Evolutionary conservation across 2,113 vertebrate species (phyloP).

Genomic region (Rhizomys pruinosus): DNA sequence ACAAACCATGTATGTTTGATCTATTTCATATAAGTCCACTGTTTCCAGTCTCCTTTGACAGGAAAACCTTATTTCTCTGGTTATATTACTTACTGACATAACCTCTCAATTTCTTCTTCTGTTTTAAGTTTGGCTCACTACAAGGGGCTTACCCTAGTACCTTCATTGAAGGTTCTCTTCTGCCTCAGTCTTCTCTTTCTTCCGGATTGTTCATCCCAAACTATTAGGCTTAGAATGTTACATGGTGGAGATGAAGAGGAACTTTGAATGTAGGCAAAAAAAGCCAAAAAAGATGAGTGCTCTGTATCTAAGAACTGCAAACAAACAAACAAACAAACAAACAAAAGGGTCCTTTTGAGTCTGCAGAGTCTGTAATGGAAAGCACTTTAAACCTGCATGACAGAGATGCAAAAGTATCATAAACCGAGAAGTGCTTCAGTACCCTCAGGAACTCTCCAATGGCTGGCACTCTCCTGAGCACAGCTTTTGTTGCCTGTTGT

Average conservation of each 20-base stretch:
- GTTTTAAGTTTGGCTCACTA: not conserved
- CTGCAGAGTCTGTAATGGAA: not conserved
- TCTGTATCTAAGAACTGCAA: not conserved
- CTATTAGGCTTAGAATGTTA: constrained; percentile 26
- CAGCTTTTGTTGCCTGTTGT: not conserved
- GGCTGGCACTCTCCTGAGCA: not conserved
- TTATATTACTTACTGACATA: not conserved
- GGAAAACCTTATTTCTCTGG: not conserved
- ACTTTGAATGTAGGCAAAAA: not conserved
- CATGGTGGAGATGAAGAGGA: not conserved
- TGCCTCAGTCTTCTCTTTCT: constrained; percentile 24
- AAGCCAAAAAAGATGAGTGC: not conserved
- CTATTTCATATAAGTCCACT: not conserved
- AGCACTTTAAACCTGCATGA: not conserved
- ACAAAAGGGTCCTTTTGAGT: not conserved
- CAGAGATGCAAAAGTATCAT: no score
- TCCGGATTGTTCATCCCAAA: not conserved
- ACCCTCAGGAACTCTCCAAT: not conserved
- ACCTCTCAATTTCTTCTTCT: not conserved
- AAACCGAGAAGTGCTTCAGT: not conserved
- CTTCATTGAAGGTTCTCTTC: not conserved
- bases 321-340: constrained; percentile 7
- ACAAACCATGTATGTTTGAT: constrained; percentile 1
- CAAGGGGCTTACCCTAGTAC: not conserved
- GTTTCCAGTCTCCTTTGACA: not conserved